Conservation (phyloP, 1,140 invertebrate species). For the Drusus annulatus region DNA sequence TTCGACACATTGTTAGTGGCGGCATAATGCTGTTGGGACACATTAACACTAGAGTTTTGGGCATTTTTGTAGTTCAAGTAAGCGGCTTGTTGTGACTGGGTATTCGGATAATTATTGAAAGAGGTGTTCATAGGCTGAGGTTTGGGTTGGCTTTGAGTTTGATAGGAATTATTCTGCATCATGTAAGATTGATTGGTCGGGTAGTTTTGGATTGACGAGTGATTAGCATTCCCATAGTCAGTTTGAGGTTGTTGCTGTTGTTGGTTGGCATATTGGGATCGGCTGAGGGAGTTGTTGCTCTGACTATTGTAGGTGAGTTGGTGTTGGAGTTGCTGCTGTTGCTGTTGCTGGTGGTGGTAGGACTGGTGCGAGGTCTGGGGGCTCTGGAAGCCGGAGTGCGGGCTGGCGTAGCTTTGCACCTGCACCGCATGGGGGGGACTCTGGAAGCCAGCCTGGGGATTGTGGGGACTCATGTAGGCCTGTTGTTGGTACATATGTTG, state of each 20-base stretch:
- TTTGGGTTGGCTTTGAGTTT: conserved; percentile 33
- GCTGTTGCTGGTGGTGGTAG: conserved; percentile 9
- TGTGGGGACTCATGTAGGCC: conserved; percentile 61
- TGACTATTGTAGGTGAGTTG: conserved; percentile 30
- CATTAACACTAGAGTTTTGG: conserved; percentile 32
- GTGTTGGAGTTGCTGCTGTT: conserved; percentile 59
- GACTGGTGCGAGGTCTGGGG: conserved; percentile 63
- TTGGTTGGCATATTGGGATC: conserved; percentile 29
- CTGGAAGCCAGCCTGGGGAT: conserved; percentile 66
- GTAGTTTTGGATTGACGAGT: conserved; percentile 45
- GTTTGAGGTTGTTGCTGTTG: background rate
- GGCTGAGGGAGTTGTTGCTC: background rate
- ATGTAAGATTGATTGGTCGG: conserved; percentile 43
- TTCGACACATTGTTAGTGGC: conserved; percentile 28
- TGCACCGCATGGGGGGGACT: conserved; percentile 65
- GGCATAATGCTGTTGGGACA: conserved; percentile 12
- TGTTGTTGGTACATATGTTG: conserved; percentile 64
- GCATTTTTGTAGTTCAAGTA: conserved; percentile 21
- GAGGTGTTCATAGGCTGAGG: conserved; percentile 1
- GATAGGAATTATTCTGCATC: conserved; percentile 38
- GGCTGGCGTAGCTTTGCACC: conserved; percentile 53
- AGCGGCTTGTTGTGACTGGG: background rate
- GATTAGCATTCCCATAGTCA: conserved; percentile 37
- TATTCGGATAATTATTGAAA: conserved; percentile 51
- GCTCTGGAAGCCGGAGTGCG: conserved; percentile 66